These are phyloP conservation scores for Athrips mouffetella DNA, from an alignment of 2,888 invertebrate genomes.

Conservation along the genomic window DNA sequence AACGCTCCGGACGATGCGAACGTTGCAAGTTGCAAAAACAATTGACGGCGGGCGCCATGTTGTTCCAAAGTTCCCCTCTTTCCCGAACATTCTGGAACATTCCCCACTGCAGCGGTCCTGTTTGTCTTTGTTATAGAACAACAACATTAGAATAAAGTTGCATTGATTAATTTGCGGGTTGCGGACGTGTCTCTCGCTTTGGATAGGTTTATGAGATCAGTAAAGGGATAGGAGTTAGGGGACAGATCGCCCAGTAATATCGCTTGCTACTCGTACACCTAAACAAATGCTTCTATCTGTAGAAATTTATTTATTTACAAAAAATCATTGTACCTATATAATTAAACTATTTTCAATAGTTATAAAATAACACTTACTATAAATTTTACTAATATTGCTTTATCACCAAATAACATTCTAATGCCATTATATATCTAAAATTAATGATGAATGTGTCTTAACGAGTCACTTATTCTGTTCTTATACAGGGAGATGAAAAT, in stretches of 20 bases:
- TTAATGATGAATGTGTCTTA: no score
- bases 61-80: conserved; percentile 36
- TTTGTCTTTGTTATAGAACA: conserved; percentile 42
- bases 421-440: no score
- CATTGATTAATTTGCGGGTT: conserved; percentile 24
- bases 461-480: no score
- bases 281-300: no score
- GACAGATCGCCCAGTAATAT: background rate
- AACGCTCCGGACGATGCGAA: conserved; percentile 28
- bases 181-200: background rate
- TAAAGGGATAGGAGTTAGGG: background rate
- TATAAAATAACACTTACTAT: no score
- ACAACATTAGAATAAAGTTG: conserved; percentile 41
- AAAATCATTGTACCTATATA: no score
- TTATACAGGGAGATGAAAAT: no score
- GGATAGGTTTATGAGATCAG: background rate
- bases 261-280: background rate
- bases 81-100: background rate
- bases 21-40: conserved; percentile 44
- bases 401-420: no score
- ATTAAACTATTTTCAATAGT: no score
- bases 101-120: conserved; percentile 40
- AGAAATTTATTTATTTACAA: no score
- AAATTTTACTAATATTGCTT: no score
- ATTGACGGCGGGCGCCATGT: conserved; percentile 41